Base-by-base conservation (phyloP, 2,113 vertebrate species). In the Paralichthys olivaceus region DNA sequence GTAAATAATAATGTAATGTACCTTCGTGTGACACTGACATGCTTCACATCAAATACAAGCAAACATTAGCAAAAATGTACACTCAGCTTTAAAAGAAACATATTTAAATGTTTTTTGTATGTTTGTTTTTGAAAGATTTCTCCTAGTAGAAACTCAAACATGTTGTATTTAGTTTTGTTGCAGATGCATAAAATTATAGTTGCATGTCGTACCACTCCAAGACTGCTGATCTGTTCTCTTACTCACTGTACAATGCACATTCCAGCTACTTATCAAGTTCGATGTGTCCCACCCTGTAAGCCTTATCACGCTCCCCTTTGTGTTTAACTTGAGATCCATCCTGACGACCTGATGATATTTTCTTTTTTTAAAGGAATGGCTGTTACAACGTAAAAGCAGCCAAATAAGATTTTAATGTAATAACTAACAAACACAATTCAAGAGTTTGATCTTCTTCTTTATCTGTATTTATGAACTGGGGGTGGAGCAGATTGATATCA, bases 161-260 rank as follows among this genome's bases (percentile, higher is more conserved):
- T 53, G 19, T 2, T 4, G 23, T 22, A 8, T 60, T 69, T 5
- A 45, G 1, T 67, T 61, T 67, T 25, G 6, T 37, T 47, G 29
- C 62, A 72, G 11, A 17, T n/a, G 22, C 29, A 28, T 34, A 0
- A 56, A 65, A 49, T 4, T 7, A 60, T 22, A 53, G 5, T 6
- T 26, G 22, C 40, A 15, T 32, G 15, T 19, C 17, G 62, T 34
- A 69, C 63, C 78, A 81, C 79, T 81, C 77, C 74, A 56, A 23
- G 13, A 37, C 53, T 0, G 23, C 12, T 63, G 58, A 83, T 34
- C 64, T 66, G 59, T 57, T 61, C 73, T 69, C 69, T 80, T 84
- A 82, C 47, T 80, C 81, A 75, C 25, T 25, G 9, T 17, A 2
- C 43, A 19, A 6, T 1, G 14, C 4, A 47, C 7, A 53, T 8